Evolutionary conservation across 2,888 invertebrate genomes (phyloP).

Genomic region (Slavum lentiscoides): DNA sequence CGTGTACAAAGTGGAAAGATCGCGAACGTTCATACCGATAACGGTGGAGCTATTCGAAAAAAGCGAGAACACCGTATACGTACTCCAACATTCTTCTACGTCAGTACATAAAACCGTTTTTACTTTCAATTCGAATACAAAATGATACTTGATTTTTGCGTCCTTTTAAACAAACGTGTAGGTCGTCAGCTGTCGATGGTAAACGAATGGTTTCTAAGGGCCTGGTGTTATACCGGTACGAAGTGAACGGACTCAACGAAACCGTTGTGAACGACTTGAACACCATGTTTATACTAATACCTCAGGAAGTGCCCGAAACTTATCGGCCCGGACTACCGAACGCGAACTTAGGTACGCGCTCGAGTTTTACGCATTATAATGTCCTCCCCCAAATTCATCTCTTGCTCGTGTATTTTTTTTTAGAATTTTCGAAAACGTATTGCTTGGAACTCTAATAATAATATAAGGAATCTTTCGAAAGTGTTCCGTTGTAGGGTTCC

Average conservation of each 20-base stretch:
- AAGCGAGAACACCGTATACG: background rate
- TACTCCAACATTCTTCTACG: background rate
- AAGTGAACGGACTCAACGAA: background rate
- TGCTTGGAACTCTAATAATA: too few species aligned
- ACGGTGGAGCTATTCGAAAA: background rate
- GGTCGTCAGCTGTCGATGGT: background rate
- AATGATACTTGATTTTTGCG: too few species aligned
- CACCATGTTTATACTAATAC: conserved; percentile 2
- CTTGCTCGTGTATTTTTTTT: too few species aligned
- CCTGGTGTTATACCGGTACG: background rate
- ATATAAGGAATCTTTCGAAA: too few species aligned
- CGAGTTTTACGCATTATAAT: too few species aligned
- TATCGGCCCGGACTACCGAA: background rate
- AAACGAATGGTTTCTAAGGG: background rate
- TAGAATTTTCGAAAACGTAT: too few species aligned
- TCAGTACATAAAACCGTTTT: background rate
- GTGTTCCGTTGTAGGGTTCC: too few species aligned
- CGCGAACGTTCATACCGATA: background rate
- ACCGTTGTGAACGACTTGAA: background rate
- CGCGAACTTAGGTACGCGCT: background rate
- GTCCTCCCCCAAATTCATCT: too few species aligned
- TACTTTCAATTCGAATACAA: too few species aligned
- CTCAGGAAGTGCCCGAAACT: conserved; percentile 4
- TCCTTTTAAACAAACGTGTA: background rate
- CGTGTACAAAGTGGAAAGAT: conserved; percentile 24